A percentile compares a stretch with the other conserved stretches of the same genome.
Conservation (phyloP, 2,797 vertebrate species). For the Notoglanidium macrostoma region DNA sequence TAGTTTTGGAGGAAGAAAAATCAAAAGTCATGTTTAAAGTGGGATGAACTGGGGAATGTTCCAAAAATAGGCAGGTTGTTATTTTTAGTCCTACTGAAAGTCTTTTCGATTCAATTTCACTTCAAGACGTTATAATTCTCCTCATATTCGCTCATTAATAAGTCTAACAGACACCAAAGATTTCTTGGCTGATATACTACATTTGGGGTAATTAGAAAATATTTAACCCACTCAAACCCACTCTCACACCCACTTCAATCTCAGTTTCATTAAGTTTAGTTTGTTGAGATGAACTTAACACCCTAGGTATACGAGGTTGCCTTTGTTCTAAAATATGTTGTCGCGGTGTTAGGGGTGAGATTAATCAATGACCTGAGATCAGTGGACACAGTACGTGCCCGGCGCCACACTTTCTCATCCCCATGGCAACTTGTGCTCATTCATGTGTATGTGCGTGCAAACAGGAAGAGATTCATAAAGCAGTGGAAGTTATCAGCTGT, state of each 20-base stretch:
- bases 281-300: background rate
- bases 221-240: background rate
- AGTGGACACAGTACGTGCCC: conserved; percentile 9
- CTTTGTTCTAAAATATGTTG: conserved; percentile 17
- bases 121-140: background rate
- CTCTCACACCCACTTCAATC: background rate
- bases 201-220: background rate
- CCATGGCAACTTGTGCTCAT: conserved; percentile 37
- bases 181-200: background rate
- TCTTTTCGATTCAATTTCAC: background rate
- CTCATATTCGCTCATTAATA: background rate
- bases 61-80: too few relatives aligned
- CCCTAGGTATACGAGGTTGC: background rate
- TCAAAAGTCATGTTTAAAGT: background rate
- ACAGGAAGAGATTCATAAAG: background rate
- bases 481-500: conserved; percentile 4
- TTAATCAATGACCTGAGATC: conserved; percentile 18
- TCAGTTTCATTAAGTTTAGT: background rate
- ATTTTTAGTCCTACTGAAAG: too few relatives aligned
- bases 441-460: conserved; percentile 5
- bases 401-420: conserved; percentile 17
- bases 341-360: background rate
- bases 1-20: background rate
- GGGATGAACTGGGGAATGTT: too few relatives aligned
- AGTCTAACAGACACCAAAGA: background rate